These are phyloP conservation scores for Sminthurides aquaticus DNA, from an alignment of 2,888 invertebrate species.

Conservation along the genomic window DNA sequence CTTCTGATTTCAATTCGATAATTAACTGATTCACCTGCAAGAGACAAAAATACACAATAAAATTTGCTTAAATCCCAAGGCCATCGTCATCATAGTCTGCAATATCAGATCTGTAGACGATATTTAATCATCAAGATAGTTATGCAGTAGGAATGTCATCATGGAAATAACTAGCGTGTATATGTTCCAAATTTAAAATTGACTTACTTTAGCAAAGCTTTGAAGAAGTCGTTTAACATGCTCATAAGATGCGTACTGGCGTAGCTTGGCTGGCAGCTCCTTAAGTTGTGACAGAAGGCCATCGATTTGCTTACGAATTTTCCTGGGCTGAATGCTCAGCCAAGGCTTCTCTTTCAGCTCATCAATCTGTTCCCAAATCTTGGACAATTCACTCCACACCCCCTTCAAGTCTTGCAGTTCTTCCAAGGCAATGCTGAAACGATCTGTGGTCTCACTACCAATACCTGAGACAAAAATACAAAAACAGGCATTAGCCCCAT, in stretches of 20 bases:
- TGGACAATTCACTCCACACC: constrained; percentile 91
- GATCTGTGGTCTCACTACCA: constrained; percentile 60
- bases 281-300: constrained; percentile 87
- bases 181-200: too few relatives aligned
- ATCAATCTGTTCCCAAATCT: constrained; percentile 96
- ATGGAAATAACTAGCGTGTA: too few relatives aligned
- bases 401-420: constrained; percentile 93
- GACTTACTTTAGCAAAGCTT: too few relatives aligned
- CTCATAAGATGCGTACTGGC: constrained; percentile 97
- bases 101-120: too few relatives aligned
- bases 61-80: too few relatives aligned
- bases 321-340: constrained; percentile 96
- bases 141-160: too few relatives aligned
- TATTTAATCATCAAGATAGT: too few relatives aligned
- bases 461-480: constrained; percentile 46
- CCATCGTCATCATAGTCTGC: too few relatives aligned
- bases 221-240: constrained; percentile 92
- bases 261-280: constrained; percentile 84
- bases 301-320: too few relatives aligned
- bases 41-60: too few relatives aligned
- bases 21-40: constrained; percentile 80
- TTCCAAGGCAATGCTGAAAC: constrained; percentile 89
- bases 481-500: neutral
- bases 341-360: constrained; percentile 96
- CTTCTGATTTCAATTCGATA: constrained; percentile 96